Evolutionary conservation across 2,888 invertebrate species (phyloP).

Genomic region (Archips xylosteana): DNA sequence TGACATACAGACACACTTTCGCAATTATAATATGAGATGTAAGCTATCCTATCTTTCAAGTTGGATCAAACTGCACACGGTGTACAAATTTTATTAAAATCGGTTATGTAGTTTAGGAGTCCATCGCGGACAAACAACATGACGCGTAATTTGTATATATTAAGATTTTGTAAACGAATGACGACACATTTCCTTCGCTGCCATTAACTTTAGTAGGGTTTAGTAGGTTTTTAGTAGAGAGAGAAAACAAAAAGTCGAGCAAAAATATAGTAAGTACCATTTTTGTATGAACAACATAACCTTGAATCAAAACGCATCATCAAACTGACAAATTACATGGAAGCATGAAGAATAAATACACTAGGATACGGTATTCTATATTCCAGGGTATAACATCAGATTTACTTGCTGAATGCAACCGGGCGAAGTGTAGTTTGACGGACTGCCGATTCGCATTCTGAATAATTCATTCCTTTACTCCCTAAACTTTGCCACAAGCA

Average conservation of each 20-base stretch:
- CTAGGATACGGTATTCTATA: slow-evolving; percentile 68
- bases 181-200: not conserved
- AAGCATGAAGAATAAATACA: slow-evolving; percentile 68
- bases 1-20: too few relatives aligned
- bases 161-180: not conserved
- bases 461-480: slow-evolving; percentile 78
- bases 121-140: too few relatives aligned
- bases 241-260: too few relatives aligned
- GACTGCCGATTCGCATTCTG: slow-evolving; percentile 79
- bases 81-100: too few relatives aligned
- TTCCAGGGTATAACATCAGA: slow-evolving; percentile 71
- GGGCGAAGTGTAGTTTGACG: slow-evolving; percentile 70
- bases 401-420: slow-evolving; percentile 79
- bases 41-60: too few relatives aligned
- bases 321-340: slow-evolving; percentile 61
- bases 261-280: too few relatives aligned
- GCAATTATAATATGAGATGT: too few relatives aligned
- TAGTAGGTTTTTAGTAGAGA: too few relatives aligned
- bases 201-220: not conserved
- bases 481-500: slow-evolving; percentile 71
- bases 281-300: not conserved
- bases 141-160: too few relatives aligned
- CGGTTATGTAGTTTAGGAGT: too few relatives aligned
- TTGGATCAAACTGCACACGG: too few relatives aligned
- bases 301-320: not conserved